Percentiles rank a stretch among this genome's conserved stretches.
These are phyloP conservation scores for Neolamprologus caudopunctatus DNA, from an alignment of 2,113 vertebrate species.

Conservation along the genomic window DNA sequence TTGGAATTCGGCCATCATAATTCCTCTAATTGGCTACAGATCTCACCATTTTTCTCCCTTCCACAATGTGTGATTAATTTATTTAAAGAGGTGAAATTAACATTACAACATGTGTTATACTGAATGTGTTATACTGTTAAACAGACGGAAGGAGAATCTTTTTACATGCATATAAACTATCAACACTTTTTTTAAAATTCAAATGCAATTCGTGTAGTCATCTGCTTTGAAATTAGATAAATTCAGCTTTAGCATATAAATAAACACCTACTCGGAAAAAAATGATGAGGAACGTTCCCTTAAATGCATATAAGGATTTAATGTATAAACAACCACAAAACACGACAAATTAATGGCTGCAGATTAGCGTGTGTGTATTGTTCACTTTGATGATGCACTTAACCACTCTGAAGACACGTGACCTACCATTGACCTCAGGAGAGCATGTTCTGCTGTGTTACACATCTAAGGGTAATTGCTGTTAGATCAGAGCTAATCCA, in stretches of 20 bases:
- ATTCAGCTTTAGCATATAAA: background rate
- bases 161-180: background rate
- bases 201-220: background rate
- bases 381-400: constrained; percentile 11
- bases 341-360: background rate
- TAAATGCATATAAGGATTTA: background rate
- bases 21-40: background rate
- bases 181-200: background rate
- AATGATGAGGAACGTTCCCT: background rate
- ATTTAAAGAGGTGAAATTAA: background rate
- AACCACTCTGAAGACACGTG: constrained; percentile 12
- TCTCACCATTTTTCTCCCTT: background rate
- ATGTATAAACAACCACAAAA: background rate
- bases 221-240: background rate
- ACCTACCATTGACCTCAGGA: constrained; percentile 18
- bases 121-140: constrained; percentile 7
- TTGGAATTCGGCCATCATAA: background rate
- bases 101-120: background rate
- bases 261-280: background rate
- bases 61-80: background rate
- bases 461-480: constrained; percentile 58
- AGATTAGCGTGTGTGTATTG: background rate
- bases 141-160: constrained; percentile 2
- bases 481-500: constrained; percentile 63
- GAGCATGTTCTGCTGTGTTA: constrained; percentile 36